Conservation (phyloP, 2,888 invertebrate species). For the Cerceris rybyensis region DNA sequence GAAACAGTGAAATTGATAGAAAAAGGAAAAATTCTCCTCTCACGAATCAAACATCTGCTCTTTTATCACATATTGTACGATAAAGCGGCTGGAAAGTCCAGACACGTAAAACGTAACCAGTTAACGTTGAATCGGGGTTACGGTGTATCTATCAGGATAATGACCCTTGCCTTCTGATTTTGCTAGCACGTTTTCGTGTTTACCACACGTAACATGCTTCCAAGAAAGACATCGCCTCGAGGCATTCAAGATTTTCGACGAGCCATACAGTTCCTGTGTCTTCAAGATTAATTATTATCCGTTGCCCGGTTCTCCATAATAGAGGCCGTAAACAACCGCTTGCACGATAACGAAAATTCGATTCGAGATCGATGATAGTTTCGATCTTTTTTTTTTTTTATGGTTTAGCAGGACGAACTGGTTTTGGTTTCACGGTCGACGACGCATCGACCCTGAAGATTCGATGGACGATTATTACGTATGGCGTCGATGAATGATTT, state of each 20-base stretch:
- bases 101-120: not conserved
- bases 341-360: not conserved
- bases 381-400: not conserved
- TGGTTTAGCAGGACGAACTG: not conserved
- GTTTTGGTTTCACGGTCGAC: conserved; percentile 4
- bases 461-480: not conserved
- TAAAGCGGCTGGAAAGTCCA: conserved; percentile 6
- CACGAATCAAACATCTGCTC: too few relatives aligned
- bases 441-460: not conserved
- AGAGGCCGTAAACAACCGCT: not conserved
- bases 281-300: conserved; percentile 16
- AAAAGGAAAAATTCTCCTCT: too few relatives aligned
- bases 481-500: not conserved
- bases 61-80: not conserved
- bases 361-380: not conserved
- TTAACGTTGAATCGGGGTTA: not conserved
- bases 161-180: conserved; percentile 20
- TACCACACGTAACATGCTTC: conserved; percentile 8
- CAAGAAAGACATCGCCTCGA: conserved; percentile 8
- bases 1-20: too few relatives aligned
- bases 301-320: not conserved
- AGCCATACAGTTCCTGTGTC: not conserved
- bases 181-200: not conserved
- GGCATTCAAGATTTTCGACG: not conserved
- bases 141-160: conserved; percentile 16